Evolutionary conservation across 2,797 vertebrate genomes (phyloP), one percentile per base, ranked within the genome.

Genomic region (Heterohyrax brucei): DNA sequence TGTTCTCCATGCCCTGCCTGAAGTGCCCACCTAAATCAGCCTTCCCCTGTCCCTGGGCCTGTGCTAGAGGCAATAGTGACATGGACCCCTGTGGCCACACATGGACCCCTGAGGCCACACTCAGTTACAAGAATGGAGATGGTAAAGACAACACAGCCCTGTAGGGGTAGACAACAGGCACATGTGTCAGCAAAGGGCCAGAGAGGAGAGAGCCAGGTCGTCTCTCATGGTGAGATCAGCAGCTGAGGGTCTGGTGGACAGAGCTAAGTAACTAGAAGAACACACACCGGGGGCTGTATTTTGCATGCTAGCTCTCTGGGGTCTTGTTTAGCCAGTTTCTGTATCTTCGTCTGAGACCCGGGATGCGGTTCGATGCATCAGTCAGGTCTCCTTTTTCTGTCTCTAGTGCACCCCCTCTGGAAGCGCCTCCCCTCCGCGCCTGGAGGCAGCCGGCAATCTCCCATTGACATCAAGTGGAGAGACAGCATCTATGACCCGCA

Each of bases 391-490:
- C 46, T n/a, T 68, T n/a, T n/a, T n/a, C 53, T 92, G 22, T 28
- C 86, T 73, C 18, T 97, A 99, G 99, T 99, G 96, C 99, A 99
- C 92, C 99, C 99, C 0, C 99, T 99, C 97, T 99, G 99, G 99
- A 99, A 99, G 98, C 99, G 98, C 76, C 99, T 99, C 0, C 98
- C 99, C 2, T 98, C 98, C 0, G 84, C 99, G 28, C 99, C 99
- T 0, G 99, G 99, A 5, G 99, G 99, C 13, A 98, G 98, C 21
- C 98, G 98, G 0, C 99, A 99, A 98, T 99, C 99, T 82, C 99
- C 99, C 1, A 99, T 99, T 79, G 98, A 99, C 96, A 99, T 99
- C 33, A 98, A 97, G 6, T 97, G 98, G 81, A 98, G 98, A 8
- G 99, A 99, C 97, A 99, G 99, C 0, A 72, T 99, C 94, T 99